Evolutionary conservation across 2,113 vertebrate species (phyloP), one percentile per base, ranked within the genome.

Genomic region (Rhagologus leucostigma): DNA sequence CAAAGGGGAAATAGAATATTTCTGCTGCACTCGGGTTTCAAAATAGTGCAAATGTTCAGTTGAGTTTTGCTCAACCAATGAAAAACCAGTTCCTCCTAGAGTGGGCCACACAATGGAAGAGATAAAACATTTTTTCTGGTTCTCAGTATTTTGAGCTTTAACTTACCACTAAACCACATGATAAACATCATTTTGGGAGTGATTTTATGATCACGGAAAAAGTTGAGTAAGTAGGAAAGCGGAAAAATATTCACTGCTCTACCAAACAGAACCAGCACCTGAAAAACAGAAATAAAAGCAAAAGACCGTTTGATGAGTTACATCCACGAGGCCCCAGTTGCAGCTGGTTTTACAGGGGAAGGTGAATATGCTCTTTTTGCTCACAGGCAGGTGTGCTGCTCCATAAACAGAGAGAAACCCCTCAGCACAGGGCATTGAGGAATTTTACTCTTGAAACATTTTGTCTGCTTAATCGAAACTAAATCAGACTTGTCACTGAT

Each of bases 101-200:
- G 22, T 1, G 41, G 29, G 41, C n/a, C 56, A 60, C 23, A 41
- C 16, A 52, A 21, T 2, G 14, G 30, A 86, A 93, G 47, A 41
- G 29, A 67, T 2, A 39, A 53, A 76, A 46, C 24, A 13, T 46
- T 83, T 92, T 92, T 89, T 55, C 68, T 39, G 18, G 10, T 63
- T 76, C 20, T 76, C 30, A 2, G 1, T 39, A 44, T 17, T 44
- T 23, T 42, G 26, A 62, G 47, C 30, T 60, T 47, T n/a, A 46
- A 96, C 99, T 99, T 96, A 99, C 99, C 99, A 44, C 99, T 99
- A 89, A 99, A 99, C 99, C 99, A 99, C 99, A 99, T 99, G 97
- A 99, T 99, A 96, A 99, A 99, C 99, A 99, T 99, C 99, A 99
- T 99, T 96, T 99, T 99, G 4, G 99, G 99, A 2, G 99, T 99